Evolutionary conservation across 2,113 vertebrate species (phyloP), one percentile per base, ranked within the genome.

Genomic region (Otis tarda): DNA sequence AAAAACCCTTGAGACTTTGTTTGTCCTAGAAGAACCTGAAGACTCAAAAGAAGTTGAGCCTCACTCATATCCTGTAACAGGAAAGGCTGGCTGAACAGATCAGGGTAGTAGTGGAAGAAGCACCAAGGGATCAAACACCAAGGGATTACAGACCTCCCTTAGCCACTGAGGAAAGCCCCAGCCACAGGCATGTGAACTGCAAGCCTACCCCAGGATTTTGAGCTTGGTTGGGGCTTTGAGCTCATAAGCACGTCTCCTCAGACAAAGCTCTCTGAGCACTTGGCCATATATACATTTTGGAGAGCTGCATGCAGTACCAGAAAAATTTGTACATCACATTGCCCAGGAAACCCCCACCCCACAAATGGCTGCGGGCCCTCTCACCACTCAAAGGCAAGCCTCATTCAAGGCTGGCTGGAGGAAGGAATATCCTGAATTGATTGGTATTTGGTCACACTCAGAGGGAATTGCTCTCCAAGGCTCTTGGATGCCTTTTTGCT

Each of bases 371-470:
- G 52, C 25, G 11, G n/a, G 18, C 50, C 64, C 13, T 22, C 67
- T 33, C 25, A 28, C 25, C 6, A 0, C 70, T 50, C 2, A 0
- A 7, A 7, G 15, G 31, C n/a, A 30, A 60, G 35, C 30, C 63
- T 37, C 61, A 27, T 15, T 27, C 55, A 31, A 10, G 18, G 35
- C 41, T 71, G 70, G 28, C 76, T 56, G 37, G 52, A 59, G 25
- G 22, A n/a, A 71, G 35, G 57, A 65, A 43, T 5, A 28, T 5
- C 75, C 57, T 2, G 3, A 70, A 0, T 3, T 28, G n/a, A 23
- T 0, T 4, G 60, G 24, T 27, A 27, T 53, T 31, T 64, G 67
- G 59, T 50, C 33, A 25, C 39, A 1, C 35, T 59, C 1, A 0
- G 73, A 30, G 20, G 4, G 18, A 65, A 39, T 8, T 16, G 18